Base-by-base conservation (phyloP, 2,797 vertebrate species). In the Enoplosus armatus region DNA sequence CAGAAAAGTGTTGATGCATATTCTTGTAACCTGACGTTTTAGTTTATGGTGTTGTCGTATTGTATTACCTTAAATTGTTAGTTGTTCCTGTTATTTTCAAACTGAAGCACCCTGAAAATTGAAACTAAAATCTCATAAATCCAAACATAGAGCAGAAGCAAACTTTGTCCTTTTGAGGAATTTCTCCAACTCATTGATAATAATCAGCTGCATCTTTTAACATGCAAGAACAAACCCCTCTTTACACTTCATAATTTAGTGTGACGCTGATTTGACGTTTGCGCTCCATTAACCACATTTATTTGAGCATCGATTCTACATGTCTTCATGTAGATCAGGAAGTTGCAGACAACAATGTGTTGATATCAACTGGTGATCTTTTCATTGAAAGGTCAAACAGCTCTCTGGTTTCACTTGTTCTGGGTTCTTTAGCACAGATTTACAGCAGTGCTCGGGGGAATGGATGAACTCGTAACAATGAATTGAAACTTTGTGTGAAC, bases 401-500 rank as follows among this genome's bases (percentile, higher is more conserved):
- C 35, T 75, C 54, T 81, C 54, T 78, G 80, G 47, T 61, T 82
- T 80, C 60, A 58, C 85, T 89, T 87, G 82, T 86, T 84, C 61
- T 26, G 45, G 64, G 58, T 71, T 70, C 76, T 84, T 67, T 37
- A 67, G 75, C 29, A 20, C 70, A 68, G 79, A 85, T 89, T 85
- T 79, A 82, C 75, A 56, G 79, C 85, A 47, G 31, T 1, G 69
- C 87, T 82, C 22, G 5, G 56, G 89, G 83, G 80, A 67, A 59
- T 67, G 64, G 75, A 82, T 87, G 76, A 86, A 87, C 75, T 79
- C 35, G 4, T 33, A 63, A 85, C 85, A 88, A 80, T 86, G 87
- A 91, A 84, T 75, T 73, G 76, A 75, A 88, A 90, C 90, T 90
- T 77, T 90, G 85, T 90, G 77, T 63, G 82, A 61, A 61, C 45